Evolutionary conservation across 2,888 invertebrate genomes (phyloP).

Genomic region (Fragum whitleyi): DNA sequence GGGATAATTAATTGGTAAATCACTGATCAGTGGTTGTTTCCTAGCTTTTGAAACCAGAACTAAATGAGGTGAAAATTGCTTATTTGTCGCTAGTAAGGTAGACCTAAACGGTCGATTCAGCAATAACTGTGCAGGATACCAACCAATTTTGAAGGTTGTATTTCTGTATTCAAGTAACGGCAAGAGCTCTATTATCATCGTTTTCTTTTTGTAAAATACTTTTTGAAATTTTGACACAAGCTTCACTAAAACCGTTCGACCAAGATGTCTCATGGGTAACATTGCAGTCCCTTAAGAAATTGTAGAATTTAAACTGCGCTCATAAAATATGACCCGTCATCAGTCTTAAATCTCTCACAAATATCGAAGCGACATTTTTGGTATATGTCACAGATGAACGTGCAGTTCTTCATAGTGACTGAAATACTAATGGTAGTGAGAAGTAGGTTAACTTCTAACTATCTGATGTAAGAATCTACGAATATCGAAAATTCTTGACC

Average conservation of each 20-base stretch:
- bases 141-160: background rate
- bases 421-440: background rate
- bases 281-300: too few relatives aligned
- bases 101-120: slow-evolving; percentile 14
- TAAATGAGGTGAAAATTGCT: background rate
- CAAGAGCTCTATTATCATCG: background rate
- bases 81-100: background rate
- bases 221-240: background rate
- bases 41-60: background rate
- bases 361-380: background rate
- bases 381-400: too few relatives aligned
- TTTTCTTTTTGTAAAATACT: slow-evolving; percentile 10
- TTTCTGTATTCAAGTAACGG: slow-evolving; percentile 4
- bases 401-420: background rate
- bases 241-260: background rate
- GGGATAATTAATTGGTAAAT: too few relatives aligned
- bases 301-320: too few relatives aligned
- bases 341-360: too few relatives aligned
- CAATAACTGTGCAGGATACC: slow-evolving; percentile 8
- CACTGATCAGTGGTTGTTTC: too few relatives aligned
- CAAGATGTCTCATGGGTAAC: background rate
- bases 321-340: too few relatives aligned
- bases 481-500: too few relatives aligned
- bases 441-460: slow-evolving; percentile 10
- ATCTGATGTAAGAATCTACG: too few relatives aligned